Conservation (phyloP, 2,797 vertebrate genomes). For the Oreochromis grahami region DNA sequence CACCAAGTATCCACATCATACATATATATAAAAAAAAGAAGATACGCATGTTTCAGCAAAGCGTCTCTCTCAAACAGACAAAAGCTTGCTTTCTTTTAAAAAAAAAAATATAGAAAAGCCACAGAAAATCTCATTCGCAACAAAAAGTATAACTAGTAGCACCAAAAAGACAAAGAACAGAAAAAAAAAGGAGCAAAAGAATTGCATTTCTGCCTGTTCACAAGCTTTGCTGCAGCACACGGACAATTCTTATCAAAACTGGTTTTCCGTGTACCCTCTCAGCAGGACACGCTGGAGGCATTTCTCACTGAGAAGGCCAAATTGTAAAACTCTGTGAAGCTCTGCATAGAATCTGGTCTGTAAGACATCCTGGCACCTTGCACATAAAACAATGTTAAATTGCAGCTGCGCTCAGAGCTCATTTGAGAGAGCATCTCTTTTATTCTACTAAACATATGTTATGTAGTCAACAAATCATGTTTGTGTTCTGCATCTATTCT, state of each 20-base stretch:
- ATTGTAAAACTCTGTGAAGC: slow-evolving; percentile 74
- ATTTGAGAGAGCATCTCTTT: not conserved
- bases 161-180: slow-evolving; percentile 66
- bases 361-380: not conserved
- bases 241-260: slow-evolving; percentile 74
- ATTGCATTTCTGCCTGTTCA: slow-evolving; percentile 3
- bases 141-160: slow-evolving; percentile 79
- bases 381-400: not conserved
- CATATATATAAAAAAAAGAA: slow-evolving; percentile 62
- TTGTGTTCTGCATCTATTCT: not conserved
- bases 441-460: not conserved
- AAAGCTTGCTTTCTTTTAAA: slow-evolving; percentile 34
- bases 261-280: slow-evolving; percentile 76
- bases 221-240: slow-evolving; percentile 77
- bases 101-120: slow-evolving; percentile 36
- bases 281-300: slow-evolving; percentile 78
- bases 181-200: slow-evolving; percentile 75
- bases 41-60: slow-evolving; percentile 68
- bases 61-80: slow-evolving; percentile 10
- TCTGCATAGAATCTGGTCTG: slow-evolving; percentile 81
- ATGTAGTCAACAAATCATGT: slow-evolving; percentile 52
- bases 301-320: slow-evolving; percentile 77
- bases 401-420: not conserved
- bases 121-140: slow-evolving; percentile 65
- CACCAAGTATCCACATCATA: slow-evolving; percentile 61